phyloP scores from a whole-genome alignment of 2,888 invertebrate genomes.

The Troides helena region DNA sequence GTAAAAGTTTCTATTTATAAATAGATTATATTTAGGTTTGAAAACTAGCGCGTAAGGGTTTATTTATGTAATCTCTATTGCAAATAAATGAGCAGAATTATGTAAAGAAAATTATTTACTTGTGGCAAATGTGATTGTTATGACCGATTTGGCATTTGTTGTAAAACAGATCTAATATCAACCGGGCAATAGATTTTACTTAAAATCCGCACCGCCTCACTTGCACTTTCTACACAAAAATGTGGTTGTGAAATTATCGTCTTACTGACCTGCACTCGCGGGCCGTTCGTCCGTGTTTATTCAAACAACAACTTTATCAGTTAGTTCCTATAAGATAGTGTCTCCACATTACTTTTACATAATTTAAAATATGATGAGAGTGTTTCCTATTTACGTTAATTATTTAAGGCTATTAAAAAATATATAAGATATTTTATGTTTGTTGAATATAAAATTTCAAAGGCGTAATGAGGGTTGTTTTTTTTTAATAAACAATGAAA shows the following conservation, averaged over 20 bases:
- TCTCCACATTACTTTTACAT: background rate
- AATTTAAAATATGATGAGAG: background rate
- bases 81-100: too few species aligned
- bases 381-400: background rate
- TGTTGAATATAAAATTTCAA: too few species aligned
- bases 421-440: too few species aligned
- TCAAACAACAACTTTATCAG: background rate
- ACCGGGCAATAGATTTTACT: conserved; percentile 24
- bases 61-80: too few species aligned
- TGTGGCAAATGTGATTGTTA: background rate
- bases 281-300: background rate
- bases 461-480: too few species aligned
- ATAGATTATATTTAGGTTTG: too few species aligned
- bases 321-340: background rate
- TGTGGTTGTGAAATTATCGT: conserved; percentile 44
- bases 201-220: conserved; percentile 40
- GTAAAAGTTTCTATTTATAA: too few species aligned
- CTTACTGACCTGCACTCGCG: background rate
- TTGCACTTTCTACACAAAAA: conserved; percentile 73
- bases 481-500: too few species aligned
- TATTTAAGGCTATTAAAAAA: too few species aligned
- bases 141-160: background rate
- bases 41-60: too few species aligned
- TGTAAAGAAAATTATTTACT: too few species aligned
- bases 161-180: background rate